phyloP scores from a whole-genome alignment of 2,113 vertebrate genomes.

The Gallinago media region DNA sequence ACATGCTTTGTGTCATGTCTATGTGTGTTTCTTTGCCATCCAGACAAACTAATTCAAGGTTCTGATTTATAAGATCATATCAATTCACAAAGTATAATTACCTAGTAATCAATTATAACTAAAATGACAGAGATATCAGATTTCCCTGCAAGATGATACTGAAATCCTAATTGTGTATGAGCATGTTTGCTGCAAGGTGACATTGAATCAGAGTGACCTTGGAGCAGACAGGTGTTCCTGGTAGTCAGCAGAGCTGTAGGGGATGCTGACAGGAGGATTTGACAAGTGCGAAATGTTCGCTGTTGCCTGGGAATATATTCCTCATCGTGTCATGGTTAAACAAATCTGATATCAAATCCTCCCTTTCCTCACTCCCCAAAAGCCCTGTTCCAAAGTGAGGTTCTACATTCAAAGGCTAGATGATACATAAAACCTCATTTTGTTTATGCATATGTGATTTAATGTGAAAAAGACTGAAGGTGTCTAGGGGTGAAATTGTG shows the following conservation, averaged over 20 bases:
- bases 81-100: neutral
- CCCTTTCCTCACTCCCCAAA: neutral
- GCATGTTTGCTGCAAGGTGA: neutral
- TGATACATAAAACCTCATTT: neutral
- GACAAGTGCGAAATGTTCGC: neutral
- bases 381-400: neutral
- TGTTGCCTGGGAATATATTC: neutral
- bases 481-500: neutral
- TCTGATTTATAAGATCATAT: neutral
- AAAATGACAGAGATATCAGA: neutral
- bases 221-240: neutral
- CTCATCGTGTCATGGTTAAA: neutral
- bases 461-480: neutral
- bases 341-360: neutral
- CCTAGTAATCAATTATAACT: neutral
- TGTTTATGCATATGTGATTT: neutral
- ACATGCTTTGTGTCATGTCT: neutral
- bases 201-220: slow-evolving; percentile 22
- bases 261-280: slow-evolving; percentile 14
- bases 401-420: neutral
- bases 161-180: neutral
- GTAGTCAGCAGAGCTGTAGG: slow-evolving; percentile 7
- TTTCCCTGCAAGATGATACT: neutral
- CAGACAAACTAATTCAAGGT: neutral
- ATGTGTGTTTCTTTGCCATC: neutral